Evolutionary conservation across 2,113 vertebrate species (phyloP).

Genomic region (Mandrillus leucophaeus): DNA sequence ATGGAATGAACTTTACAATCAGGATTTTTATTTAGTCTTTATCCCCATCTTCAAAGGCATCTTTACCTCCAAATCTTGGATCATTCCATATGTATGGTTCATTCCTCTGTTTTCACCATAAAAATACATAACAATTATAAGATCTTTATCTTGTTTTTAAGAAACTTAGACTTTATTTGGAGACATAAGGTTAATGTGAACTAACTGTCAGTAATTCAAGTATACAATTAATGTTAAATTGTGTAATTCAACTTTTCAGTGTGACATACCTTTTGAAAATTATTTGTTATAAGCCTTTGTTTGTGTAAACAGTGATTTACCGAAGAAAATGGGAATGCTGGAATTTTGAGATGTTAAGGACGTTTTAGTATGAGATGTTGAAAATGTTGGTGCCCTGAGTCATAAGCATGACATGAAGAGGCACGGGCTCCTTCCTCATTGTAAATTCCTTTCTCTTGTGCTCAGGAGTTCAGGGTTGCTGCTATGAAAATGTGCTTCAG

Average conservation of each 20-base stretch:
- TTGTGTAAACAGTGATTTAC: not conserved
- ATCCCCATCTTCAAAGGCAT: not conserved
- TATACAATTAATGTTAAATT: not conserved
- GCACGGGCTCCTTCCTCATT: not conserved
- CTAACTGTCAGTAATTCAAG: not conserved
- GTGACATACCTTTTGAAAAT: not conserved
- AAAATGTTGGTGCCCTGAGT: not conserved
- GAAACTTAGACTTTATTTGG: conserved; percentile 24
- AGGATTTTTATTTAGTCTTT: not conserved
- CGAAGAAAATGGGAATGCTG: conserved; percentile 35
- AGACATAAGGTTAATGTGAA: conserved; percentile 3
- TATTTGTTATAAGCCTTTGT: conserved; percentile 31
- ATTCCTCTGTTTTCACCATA: not conserved
- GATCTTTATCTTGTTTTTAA: conserved; percentile 28
- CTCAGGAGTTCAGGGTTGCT: not conserved
- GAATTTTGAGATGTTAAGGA: conserved; percentile 4
- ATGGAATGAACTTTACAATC: conserved; percentile 33
- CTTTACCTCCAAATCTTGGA: conserved; percentile 29
- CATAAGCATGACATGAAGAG: not conserved
- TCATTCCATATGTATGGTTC: not conserved
- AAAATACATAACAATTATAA: not conserved
- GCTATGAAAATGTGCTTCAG: not conserved
- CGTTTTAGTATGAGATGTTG: conserved; percentile 1
- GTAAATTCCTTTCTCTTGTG: not conserved
- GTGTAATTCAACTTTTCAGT: not conserved